phyloP scores from a whole-genome alignment of 2,113 vertebrate genomes.

The Notothenia coriiceps region DNA sequence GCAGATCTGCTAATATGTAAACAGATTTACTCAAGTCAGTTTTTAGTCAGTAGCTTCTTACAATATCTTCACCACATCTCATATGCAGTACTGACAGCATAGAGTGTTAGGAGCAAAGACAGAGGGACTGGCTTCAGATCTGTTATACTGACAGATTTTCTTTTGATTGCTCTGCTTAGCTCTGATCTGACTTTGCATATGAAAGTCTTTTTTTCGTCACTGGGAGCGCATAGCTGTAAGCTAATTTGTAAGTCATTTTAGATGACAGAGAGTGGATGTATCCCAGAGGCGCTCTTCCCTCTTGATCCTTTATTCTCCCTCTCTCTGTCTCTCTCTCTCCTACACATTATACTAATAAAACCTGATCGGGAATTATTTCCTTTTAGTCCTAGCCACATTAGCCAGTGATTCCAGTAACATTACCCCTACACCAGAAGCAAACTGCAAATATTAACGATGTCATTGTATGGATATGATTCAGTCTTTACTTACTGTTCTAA shows the following conservation, averaged over 20 bases:
- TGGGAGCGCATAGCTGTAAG: constrained; percentile 71
- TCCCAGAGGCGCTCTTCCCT: constrained; percentile 74
- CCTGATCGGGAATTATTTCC: constrained; percentile 21
- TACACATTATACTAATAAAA: not conserved
- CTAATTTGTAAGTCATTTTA: constrained; percentile 84
- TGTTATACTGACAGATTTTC: constrained; percentile 68
- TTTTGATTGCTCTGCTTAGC: constrained; percentile 73
- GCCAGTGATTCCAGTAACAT: constrained; percentile 19
- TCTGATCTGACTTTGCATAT: constrained; percentile 81
- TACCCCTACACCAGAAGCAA: constrained; percentile 13
- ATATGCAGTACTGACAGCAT: not conserved
- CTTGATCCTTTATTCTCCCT: constrained; percentile 68
- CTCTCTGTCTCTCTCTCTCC: constrained; percentile 21
- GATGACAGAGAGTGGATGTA: constrained; percentile 79
- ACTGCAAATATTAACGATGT: constrained; percentile 27
- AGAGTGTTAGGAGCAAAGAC: constrained; percentile 16
- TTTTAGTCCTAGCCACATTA: constrained; percentile 33
- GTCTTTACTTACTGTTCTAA: constrained; percentile 31
- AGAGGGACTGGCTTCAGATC: constrained; percentile 47
- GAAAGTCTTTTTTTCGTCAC: constrained; percentile 73
- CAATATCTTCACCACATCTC: not conserved
- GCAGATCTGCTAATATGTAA: not conserved
- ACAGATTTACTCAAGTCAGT: not conserved
- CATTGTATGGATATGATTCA: constrained; percentile 4
- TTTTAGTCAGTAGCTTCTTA: not conserved